Evolutionary conservation across 1,140 invertebrate species (phyloP).

Genomic region (Teleogryllus occipitalis): DNA sequence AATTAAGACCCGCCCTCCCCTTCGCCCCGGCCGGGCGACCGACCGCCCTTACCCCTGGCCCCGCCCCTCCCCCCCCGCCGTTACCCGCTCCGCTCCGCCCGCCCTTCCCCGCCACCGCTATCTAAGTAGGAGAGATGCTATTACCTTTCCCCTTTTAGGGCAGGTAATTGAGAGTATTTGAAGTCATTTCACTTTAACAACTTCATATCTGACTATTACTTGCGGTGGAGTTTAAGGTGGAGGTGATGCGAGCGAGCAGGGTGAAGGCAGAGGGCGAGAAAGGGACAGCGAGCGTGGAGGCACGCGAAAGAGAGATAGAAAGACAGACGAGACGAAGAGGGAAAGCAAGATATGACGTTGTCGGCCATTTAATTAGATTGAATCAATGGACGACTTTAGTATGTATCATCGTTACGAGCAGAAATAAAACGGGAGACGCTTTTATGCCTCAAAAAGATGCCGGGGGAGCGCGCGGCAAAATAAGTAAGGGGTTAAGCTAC

Average conservation of each 20-base stretch:
- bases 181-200: slow-evolving; percentile 25
- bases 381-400: slow-evolving; percentile 4
- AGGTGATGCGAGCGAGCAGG: not conserved
- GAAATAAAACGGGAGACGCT: not conserved
- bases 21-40: not conserved
- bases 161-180: slow-evolving; percentile 24
- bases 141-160: slow-evolving; percentile 22
- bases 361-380: not conserved
- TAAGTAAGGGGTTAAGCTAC: not conserved
- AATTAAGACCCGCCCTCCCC: slow-evolving; percentile 18
- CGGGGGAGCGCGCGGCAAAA: not conserved
- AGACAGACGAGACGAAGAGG: not conserved
- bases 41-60: not conserved
- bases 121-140: slow-evolving; percentile 20
- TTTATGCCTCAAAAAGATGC: too few relatives aligned
- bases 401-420: not conserved
- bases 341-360: not conserved
- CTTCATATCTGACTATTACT: slow-evolving; percentile 25
- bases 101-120: not conserved
- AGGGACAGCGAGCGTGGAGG: not conserved
- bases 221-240: slow-evolving; percentile 20
- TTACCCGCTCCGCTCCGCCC: not conserved
- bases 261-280: slow-evolving; percentile 7
- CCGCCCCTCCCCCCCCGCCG: not conserved
- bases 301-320: not conserved